Conservation (phyloP, 2,888 invertebrate species). For the Agonopterix alstromeriana region DNA sequence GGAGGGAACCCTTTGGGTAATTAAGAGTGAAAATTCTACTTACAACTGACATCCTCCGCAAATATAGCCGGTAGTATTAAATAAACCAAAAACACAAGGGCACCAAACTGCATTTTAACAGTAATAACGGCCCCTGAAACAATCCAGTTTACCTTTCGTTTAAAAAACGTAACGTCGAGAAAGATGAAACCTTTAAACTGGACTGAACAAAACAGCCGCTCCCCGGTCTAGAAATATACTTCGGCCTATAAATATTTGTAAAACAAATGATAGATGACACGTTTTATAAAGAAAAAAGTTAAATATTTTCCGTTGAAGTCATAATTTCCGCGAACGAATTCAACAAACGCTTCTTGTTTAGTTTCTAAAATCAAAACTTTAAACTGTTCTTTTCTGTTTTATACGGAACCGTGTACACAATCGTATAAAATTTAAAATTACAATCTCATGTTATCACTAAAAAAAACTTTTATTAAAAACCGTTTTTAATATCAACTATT, state of each 20-base stretch:
- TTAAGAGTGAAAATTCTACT: conserved; percentile 24
- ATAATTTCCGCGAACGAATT: conserved; percentile 32
- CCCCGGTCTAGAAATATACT: no score
- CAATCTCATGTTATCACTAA: no score
- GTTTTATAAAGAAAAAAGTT: conserved; percentile 27
- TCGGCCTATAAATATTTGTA: conserved; percentile 37
- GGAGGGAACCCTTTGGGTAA: background rate
- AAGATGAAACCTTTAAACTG: no score
- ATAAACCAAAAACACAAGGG: conserved; percentile 34
- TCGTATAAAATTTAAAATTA: no score
- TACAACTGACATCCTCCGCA: conserved; percentile 65
- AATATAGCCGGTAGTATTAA: conserved; percentile 32
- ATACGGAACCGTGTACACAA: no score
- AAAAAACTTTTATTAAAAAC: no score
- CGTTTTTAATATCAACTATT: no score
- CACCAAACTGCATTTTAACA: conserved; percentile 39
- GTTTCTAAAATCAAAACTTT: background rate
- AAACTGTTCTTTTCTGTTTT: no score
- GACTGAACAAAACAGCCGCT: no score
- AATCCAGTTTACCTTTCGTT: background rate
- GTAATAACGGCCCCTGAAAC: conserved; percentile 13
- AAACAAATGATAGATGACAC: conserved; percentile 45
- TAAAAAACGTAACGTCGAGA: no score
- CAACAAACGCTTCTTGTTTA: conserved; percentile 32
- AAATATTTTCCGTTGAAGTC: conserved; percentile 38